A percentile compares a stretch with the other conserved stretches of the same genome.
phyloP scores from a whole-genome alignment of 2,888 invertebrate genomes.

The Campoletis raptor region DNA sequence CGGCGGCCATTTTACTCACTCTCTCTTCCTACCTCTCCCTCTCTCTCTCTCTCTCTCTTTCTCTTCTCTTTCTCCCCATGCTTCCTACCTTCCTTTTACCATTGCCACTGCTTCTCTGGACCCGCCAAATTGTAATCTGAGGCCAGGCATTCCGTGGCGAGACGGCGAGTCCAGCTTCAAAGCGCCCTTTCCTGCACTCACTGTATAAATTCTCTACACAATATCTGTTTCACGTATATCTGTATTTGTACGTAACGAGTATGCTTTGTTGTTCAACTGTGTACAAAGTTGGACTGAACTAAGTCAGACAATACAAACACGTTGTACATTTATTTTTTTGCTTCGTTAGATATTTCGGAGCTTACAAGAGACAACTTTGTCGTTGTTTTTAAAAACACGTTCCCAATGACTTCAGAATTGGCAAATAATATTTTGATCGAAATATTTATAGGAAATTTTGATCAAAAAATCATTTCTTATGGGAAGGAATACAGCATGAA shows the following conservation, averaged over 20 bases:
- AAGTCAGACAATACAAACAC: background rate
- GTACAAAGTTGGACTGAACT: conserved; percentile 10
- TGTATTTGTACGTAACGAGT: conserved; percentile 7
- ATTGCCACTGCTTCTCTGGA: conserved; percentile 76
- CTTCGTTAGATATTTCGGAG: background rate
- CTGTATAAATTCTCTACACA: conserved; percentile 38
- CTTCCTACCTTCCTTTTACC: conserved; percentile 59
- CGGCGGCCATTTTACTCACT: conserved; percentile 85
- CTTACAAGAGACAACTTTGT: background rate
- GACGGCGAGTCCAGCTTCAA: conserved; percentile 68
- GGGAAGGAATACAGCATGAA: background rate
- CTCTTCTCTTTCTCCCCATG: conserved; percentile 65
- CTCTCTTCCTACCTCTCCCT: conserved; percentile 71
- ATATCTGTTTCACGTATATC: background rate
- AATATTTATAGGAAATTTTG: background rate
- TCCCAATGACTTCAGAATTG: background rate
- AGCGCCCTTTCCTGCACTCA: conserved; percentile 57
- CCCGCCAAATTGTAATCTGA: conserved; percentile 83
- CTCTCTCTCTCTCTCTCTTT: conserved; percentile 67
- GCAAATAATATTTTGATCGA: background rate
- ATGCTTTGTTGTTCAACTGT: conserved; percentile 24
- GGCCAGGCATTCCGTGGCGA: conserved; percentile 79
- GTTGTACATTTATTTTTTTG: conserved; percentile 13
- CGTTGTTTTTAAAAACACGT: background rate
- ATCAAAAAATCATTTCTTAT: background rate